These are phyloP conservation scores for Melolontha melolontha DNA, from an alignment of 2,888 invertebrate species.

Conservation along the genomic window DNA sequence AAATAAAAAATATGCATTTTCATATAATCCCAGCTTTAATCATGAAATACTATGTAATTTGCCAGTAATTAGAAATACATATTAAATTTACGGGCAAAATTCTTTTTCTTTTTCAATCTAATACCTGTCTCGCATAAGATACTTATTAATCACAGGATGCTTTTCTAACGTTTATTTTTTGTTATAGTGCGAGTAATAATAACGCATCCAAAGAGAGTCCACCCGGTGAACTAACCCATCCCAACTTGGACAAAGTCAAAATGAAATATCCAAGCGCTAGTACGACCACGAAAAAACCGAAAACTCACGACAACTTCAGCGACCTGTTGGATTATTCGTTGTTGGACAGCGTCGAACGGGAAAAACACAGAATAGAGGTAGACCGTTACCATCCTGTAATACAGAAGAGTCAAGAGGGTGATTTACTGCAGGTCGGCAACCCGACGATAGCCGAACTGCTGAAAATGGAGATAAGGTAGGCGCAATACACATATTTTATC, in stretches of 20 bases:
- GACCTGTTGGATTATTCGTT: conserved; percentile 71
- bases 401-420: conserved; percentile 68
- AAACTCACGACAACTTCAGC: conserved; percentile 71
- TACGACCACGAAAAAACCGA: conserved; percentile 52
- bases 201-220: conserved; percentile 63
- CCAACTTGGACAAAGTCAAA: conserved; percentile 48
- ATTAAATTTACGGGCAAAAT: too few species aligned
- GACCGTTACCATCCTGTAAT: conserved; percentile 68
- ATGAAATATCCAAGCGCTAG: conserved; percentile 53
- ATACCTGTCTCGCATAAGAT: too few species aligned
- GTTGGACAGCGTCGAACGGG: conserved; percentile 67
- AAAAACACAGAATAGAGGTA: conserved; percentile 66
- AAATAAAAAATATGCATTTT: too few species aligned
- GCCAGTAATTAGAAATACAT: too few species aligned
- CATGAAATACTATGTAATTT: too few species aligned
- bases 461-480: conserved; percentile 66
- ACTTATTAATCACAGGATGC: too few species aligned
- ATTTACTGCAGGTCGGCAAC: conserved; percentile 71
- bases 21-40: too few species aligned
- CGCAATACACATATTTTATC: conserved; percentile 43
- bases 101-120: too few species aligned
- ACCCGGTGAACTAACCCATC: conserved; percentile 49
- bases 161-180: too few species aligned
- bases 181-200: conserved; percentile 60
- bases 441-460: conserved; percentile 80